Evolutionary conservation across 2,797 vertebrate genomes (phyloP).

Genomic region (Myotis vivesi): DNA sequence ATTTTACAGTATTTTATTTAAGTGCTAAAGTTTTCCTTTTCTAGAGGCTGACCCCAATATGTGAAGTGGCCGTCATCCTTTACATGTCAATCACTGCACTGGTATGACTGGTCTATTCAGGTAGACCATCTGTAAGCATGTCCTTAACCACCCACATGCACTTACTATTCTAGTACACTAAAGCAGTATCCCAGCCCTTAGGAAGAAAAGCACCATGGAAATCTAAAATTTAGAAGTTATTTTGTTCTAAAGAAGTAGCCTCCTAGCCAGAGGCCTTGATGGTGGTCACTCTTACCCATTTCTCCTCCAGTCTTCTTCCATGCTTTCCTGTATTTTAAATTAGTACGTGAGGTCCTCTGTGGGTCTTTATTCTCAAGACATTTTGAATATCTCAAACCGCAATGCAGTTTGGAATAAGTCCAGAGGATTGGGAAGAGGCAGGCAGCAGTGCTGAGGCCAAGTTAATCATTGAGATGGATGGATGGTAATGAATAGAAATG

Average conservation of each 20-base stretch:
- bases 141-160: neutral
- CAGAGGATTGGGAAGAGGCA: slow-evolving; percentile 27
- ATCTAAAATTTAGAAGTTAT: neutral
- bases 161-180: neutral
- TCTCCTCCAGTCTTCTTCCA: neutral
- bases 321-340: slow-evolving; percentile 3
- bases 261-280: neutral
- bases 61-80: neutral
- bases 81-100: neutral
- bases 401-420: slow-evolving; percentile 50
- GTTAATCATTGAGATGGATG: slow-evolving; percentile 15
- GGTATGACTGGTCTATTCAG: neutral
- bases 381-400: slow-evolving; percentile 10
- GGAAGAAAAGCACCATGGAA: neutral
- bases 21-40: slow-evolving; percentile 40
- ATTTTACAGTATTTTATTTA: slow-evolving; percentile 20
- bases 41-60: neutral
- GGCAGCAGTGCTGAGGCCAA: slow-evolving; percentile 16
- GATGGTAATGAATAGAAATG: slow-evolving; percentile 43
- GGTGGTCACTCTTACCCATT: neutral
- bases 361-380: slow-evolving; percentile 3
- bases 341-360: slow-evolving; percentile 15
- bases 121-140: neutral
- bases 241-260: slow-evolving; percentile 1
- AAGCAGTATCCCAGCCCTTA: neutral